Percentiles rank a stretch among this genome's conserved stretches.
phyloP scores from a whole-genome alignment of 2,888 invertebrate genomes.

The Panzeria rudis region DNA sequence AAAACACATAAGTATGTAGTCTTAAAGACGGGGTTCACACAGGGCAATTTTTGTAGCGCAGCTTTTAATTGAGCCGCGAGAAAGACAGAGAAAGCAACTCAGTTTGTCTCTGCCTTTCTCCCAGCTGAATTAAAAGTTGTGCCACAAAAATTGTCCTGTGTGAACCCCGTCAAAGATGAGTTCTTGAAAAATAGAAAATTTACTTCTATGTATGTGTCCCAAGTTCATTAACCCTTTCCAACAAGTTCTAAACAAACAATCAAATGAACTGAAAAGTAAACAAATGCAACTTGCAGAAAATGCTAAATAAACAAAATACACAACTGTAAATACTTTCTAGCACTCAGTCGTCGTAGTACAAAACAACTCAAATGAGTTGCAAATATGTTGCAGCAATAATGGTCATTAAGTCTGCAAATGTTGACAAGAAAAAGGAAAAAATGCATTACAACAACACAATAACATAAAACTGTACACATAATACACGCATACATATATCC shows the following conservation, averaged over 20 bases:
- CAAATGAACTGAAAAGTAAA: background rate
- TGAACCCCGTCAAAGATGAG: too few relatives aligned
- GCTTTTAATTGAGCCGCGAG: too few relatives aligned
- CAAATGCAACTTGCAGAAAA: conserved; percentile 17
- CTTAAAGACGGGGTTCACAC: too few relatives aligned
- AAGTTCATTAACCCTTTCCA: conserved; percentile 49
- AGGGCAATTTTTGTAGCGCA: too few relatives aligned
- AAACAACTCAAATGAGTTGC: conserved; percentile 58
- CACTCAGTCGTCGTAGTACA: conserved; percentile 9
- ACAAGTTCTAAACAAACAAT: conserved; percentile 32
- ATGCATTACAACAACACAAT: background rate
- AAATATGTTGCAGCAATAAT: conserved; percentile 44
- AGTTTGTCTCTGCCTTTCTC: too few relatives aligned
- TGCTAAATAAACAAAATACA: conserved; percentile 7
- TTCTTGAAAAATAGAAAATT: background rate
- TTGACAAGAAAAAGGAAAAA: conserved; percentile 26
- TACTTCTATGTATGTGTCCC: background rate
- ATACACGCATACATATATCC: background rate
- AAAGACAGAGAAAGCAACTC: too few relatives aligned
- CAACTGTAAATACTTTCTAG: conserved; percentile 37
- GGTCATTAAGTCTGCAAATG: conserved; percentile 58
- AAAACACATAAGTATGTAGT: too few relatives aligned
- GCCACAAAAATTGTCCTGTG: too few relatives aligned
- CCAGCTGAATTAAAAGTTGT: too few relatives aligned
- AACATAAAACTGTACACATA: background rate